A percentile compares a stretch with the other conserved stretches of the same genome.
These are phyloP conservation scores for Psephotus haematonotus DNA, from an alignment of 2,113 vertebrate genomes.

Conservation along the genomic window DNA sequence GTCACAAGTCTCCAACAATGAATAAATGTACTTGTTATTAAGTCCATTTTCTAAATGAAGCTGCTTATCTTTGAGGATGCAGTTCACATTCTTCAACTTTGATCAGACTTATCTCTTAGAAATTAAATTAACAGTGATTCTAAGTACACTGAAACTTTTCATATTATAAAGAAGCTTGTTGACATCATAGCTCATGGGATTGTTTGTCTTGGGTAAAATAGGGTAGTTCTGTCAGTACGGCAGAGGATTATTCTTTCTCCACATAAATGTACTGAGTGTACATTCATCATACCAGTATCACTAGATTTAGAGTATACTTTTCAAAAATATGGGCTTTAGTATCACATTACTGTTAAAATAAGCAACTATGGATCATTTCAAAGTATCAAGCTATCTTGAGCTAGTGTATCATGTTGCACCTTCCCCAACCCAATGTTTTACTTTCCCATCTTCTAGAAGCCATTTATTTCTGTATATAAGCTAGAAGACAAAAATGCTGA, in stretches of 20 bases:
- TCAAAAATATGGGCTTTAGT: background rate
- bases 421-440: background rate
- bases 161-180: constrained; percentile 29
- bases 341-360: background rate
- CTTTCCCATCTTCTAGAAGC: background rate
- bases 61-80: background rate
- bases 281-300: background rate
- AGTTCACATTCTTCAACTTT: constrained; percentile 27
- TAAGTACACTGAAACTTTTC: constrained; percentile 39
- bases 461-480: background rate
- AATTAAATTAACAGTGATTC: constrained; percentile 59
- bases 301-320: background rate
- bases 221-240: background rate
- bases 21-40: constrained; percentile 48
- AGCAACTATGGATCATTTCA: background rate
- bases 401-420: background rate
- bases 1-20: constrained; percentile 22
- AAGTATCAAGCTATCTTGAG: background rate
- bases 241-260: background rate
- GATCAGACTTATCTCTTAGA: constrained; percentile 34
- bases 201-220: constrained; percentile 51
- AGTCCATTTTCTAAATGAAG: constrained; percentile 54
- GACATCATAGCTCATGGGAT: background rate
- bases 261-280: background rate
- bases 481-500: background rate